Evolutionary conservation across 2,888 invertebrate species (phyloP).

Genomic region (Meiosimyza platycephala): DNA sequence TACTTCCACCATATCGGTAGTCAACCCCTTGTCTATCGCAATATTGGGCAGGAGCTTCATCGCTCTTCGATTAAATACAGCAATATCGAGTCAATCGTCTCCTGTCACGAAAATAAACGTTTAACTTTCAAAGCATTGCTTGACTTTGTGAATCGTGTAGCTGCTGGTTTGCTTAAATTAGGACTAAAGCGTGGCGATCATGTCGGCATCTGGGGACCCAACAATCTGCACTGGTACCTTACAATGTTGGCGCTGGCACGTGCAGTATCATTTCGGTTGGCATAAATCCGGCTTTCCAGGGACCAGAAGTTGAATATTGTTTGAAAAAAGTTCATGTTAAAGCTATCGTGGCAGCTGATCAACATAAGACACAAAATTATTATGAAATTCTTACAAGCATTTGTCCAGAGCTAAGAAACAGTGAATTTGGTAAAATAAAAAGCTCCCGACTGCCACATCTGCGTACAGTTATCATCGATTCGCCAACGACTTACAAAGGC

Average conservation of each 20-base stretch:
- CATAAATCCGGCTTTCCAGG: slow-evolving; percentile 81
- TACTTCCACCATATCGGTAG: slow-evolving; percentile 70
- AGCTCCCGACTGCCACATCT: slow-evolving; percentile 69
- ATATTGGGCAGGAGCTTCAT: slow-evolving; percentile 72
- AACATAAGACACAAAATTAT: slow-evolving; percentile 75
- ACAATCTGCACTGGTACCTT: slow-evolving; percentile 81
- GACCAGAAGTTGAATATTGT: slow-evolving; percentile 77
- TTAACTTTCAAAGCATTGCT: slow-evolving; percentile 70
- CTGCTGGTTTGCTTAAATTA: slow-evolving; percentile 76
- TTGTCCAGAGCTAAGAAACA: slow-evolving; percentile 71
- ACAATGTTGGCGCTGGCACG: slow-evolving; percentile 78
- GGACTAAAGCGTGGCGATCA: slow-evolving; percentile 80
- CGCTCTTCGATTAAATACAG: slow-evolving; percentile 70
- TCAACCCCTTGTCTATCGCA: slow-evolving; percentile 69
- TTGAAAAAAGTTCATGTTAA: slow-evolving; percentile 78
- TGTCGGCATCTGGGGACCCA: slow-evolving; percentile 85
- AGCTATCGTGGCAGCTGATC: slow-evolving; percentile 74
- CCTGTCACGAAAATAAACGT: slow-evolving; percentile 69
- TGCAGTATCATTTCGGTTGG: slow-evolving; percentile 80
- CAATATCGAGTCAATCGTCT: slow-evolving; percentile 71
- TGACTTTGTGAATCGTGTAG: slow-evolving; percentile 73
- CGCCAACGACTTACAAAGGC: slow-evolving; percentile 68
- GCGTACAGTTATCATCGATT: slow-evolving; percentile 71
- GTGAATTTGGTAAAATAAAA: slow-evolving; percentile 68
- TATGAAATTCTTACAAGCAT: slow-evolving; percentile 73